These are phyloP conservation scores for Brachirus orientalis DNA, from an alignment of 2,113 vertebrate genomes.

Conservation along the genomic window DNA sequence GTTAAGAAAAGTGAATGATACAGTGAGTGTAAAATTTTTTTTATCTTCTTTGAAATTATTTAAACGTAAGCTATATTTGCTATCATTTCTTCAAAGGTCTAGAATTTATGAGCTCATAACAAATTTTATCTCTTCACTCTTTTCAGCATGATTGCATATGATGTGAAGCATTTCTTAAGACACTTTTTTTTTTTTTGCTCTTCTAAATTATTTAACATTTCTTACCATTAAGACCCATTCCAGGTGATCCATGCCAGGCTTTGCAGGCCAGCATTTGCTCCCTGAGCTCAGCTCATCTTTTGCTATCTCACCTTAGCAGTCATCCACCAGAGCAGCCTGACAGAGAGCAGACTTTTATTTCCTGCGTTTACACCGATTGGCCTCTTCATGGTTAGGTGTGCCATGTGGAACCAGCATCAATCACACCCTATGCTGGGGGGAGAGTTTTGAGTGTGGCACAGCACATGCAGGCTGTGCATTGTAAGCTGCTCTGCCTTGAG, in stretches of 20 bases:
- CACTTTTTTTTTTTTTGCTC: not conserved
- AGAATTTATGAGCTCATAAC: not conserved
- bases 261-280: constrained; percentile 60
- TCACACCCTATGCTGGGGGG: constrained; percentile 57
- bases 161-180: not conserved
- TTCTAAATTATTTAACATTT: not conserved
- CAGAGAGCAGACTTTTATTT: constrained; percentile 36
- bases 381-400: constrained; percentile 49
- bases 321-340: constrained; percentile 32
- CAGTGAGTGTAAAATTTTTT: constrained; percentile 3
- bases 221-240: constrained; percentile 52
- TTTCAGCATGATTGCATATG: not conserved
- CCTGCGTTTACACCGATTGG: not conserved
- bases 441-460: constrained; percentile 74
- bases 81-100: not conserved
- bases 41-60: not conserved
- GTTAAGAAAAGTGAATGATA: not conserved
- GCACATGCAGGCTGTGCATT: constrained; percentile 66
- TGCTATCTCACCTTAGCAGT: constrained; percentile 54
- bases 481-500: constrained; percentile 55
- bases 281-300: constrained; percentile 41
- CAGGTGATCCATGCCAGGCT: constrained; percentile 69
- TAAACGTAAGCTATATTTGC: not conserved
- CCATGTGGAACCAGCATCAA: constrained; percentile 73
- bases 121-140: not conserved